phyloP scores from a whole-genome alignment of 2,113 vertebrate species.

The Pelodiscus sinensis region DNA sequence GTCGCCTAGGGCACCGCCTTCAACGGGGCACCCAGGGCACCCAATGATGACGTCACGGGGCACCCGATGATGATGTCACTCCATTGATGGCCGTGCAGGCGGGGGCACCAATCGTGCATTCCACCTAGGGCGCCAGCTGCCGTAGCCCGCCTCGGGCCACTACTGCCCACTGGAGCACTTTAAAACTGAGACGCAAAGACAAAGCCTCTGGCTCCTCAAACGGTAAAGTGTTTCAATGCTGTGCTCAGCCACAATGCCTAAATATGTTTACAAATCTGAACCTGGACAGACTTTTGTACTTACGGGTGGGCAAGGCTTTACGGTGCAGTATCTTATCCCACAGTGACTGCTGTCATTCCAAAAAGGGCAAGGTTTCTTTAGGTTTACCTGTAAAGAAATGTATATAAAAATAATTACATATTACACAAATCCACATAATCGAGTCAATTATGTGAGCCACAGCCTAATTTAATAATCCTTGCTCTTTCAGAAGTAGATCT shows the following conservation, averaged over 20 bases:
- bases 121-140: too few relatives aligned
- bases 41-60: too few relatives aligned
- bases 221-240: not conserved
- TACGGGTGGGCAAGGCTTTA: constrained; percentile 88
- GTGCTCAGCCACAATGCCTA: too few relatives aligned
- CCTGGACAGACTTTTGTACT: constrained; percentile 65
- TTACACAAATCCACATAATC: not conserved
- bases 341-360: constrained; percentile 89
- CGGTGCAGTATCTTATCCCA: constrained; percentile 88
- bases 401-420: not conserved
- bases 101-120: too few relatives aligned
- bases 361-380: constrained; percentile 93
- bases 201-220: too few relatives aligned
- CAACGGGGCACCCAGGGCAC: too few relatives aligned
- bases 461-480: not conserved
- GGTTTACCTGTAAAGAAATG: constrained; percentile 84
- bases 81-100: too few relatives aligned
- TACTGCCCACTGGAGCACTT: too few relatives aligned
- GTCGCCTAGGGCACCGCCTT: too few relatives aligned
- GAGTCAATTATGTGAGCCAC: not conserved
- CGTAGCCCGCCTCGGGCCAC: too few relatives aligned
- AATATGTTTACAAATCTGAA: not conserved
- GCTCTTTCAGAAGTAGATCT: not conserved
- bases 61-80: too few relatives aligned
- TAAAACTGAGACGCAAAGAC: too few relatives aligned